Evolutionary conservation across 2,113 vertebrate species (phyloP).

Genomic region (Pardalotus punctatus): DNA sequence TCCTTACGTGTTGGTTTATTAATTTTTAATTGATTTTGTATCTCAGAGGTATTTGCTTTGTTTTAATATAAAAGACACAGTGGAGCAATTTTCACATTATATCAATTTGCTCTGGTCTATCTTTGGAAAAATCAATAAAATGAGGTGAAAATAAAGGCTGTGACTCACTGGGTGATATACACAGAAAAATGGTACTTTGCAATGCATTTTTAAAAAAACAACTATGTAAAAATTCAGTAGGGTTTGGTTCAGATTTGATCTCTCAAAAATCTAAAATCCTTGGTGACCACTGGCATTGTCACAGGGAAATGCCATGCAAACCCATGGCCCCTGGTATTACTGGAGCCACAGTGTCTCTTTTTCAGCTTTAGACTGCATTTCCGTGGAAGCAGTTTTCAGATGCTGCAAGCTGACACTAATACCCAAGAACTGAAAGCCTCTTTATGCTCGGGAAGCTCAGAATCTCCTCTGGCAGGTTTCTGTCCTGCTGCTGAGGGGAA

Average conservation of each 20-base stretch:
- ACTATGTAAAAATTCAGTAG: not conserved
- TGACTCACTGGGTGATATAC: not conserved
- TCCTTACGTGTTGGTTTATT: not conserved
- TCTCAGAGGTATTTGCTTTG: not conserved
- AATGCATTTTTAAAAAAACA: not conserved
- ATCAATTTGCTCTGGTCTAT: not conserved
- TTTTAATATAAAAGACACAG: not conserved
- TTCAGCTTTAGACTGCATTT: not conserved
- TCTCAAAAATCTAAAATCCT: not conserved
- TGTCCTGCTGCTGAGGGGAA: not conserved
- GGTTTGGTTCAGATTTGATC: not conserved
- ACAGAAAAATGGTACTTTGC: not conserved
- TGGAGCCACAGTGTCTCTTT: not conserved
- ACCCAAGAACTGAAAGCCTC: not conserved
- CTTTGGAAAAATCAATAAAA: conserved; percentile 21
- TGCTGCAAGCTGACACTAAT: not conserved
- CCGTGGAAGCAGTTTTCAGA: not conserved
- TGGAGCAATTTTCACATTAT: not conserved
- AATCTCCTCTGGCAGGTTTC: not conserved
- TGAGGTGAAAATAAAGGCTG: not conserved
- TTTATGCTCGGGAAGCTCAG: not conserved
- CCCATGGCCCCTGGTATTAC: accelerated
- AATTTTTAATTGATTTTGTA: not conserved
- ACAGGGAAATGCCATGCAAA: not conserved
- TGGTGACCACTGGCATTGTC: not conserved